These are phyloP conservation scores for Aramus guarauna DNA, from an alignment of 2,113 vertebrate species.

Conservation along the genomic window DNA sequence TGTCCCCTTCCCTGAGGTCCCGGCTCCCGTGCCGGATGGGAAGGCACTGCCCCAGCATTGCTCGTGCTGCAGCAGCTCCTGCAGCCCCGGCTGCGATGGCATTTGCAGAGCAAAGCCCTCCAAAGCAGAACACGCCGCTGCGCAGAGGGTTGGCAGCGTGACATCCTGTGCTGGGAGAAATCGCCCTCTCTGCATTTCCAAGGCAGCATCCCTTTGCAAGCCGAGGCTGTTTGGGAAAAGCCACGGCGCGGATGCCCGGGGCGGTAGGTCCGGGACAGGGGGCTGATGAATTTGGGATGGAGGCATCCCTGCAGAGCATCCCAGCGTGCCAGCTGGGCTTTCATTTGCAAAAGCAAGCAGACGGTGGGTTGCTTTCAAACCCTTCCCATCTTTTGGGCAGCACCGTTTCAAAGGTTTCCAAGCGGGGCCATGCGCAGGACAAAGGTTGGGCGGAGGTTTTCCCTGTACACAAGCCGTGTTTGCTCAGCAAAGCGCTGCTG, in stretches of 20 bases:
- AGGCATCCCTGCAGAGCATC: not conserved
- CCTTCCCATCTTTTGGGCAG: not conserved
- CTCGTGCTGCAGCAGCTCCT: not conserved
- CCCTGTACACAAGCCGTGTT: not conserved
- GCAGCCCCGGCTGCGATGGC: not conserved
- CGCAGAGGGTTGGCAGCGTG: not conserved
- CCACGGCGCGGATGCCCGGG: rapidly evolving
- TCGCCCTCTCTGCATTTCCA: not conserved
- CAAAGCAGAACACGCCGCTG: not conserved
- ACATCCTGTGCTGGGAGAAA: not conserved
- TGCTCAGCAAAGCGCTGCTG: not conserved
- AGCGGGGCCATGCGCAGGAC: not conserved
- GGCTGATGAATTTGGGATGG: not conserved
- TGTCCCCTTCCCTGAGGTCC: not conserved
- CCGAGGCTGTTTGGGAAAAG: not conserved
- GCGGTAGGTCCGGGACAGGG: not conserved
- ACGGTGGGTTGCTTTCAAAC: rapidly evolving
- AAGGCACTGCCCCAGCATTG: not conserved
- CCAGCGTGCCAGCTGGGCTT: not conserved
- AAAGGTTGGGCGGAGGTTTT: not conserved
- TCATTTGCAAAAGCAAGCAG: not conserved
- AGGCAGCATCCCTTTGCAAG: not conserved
- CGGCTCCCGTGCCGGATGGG: not conserved
- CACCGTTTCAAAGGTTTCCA: rapidly evolving
- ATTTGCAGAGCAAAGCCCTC: not conserved